Evolutionary conservation across 1,140 invertebrate genomes (phyloP).

Genomic region (Whitmania pigra): DNA sequence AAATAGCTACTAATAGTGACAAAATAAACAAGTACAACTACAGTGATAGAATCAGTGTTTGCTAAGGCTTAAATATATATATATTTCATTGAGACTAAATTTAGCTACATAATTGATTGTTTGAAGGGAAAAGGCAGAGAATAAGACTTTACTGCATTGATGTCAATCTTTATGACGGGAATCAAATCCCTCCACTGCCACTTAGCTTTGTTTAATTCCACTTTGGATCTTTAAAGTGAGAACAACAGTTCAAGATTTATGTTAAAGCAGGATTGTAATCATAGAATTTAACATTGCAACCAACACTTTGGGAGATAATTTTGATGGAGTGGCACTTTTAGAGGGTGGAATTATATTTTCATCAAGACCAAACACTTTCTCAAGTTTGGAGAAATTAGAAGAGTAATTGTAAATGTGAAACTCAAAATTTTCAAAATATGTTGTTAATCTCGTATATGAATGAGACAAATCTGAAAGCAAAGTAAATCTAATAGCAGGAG

Average conservation of each 20-base stretch:
- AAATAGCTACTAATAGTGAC: neutral
- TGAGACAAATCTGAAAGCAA: conserved; percentile 69
- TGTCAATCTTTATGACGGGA: conserved; percentile 87
- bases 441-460: conserved; percentile 78
- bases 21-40: neutral
- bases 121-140: neutral
- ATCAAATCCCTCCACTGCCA: conserved; percentile 84
- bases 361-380: conserved; percentile 74
- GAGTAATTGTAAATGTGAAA: conserved; percentile 90
- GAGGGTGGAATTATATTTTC: conserved; percentile 54
- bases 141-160: conserved; percentile 57
- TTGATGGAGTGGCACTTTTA: neutral
- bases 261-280: neutral
- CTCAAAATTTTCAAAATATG: conserved; percentile 89
- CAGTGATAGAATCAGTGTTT: neutral
- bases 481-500: conserved; percentile 15
- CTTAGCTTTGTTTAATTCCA: conserved; percentile 16
- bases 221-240: neutral
- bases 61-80: neutral
- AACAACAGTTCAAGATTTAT: neutral
- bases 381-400: conserved; percentile 70
- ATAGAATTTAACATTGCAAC: neutral
- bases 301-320: conserved; percentile 5
- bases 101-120: neutral
- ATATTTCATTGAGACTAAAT: neutral